Percentiles rank a stretch among this genome's conserved stretches.
Evolutionary conservation across 2,113 vertebrate species (phyloP).

Genomic region (Labeo rohita): DNA sequence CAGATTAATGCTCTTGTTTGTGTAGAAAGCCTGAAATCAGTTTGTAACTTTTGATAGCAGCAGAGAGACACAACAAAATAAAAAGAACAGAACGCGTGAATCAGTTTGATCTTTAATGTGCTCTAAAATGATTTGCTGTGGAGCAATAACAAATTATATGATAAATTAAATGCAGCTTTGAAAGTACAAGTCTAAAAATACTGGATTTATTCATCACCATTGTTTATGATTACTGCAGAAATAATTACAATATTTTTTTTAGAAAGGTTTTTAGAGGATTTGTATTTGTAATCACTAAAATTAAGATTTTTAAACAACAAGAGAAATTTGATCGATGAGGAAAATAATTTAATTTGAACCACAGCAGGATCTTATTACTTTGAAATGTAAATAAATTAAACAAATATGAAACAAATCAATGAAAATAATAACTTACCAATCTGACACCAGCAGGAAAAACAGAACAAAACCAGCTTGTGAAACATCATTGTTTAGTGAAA

Average conservation of each 20-base stretch:
- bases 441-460: neutral
- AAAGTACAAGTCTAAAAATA: too few species aligned
- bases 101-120: neutral
- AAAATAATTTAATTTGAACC: neutral
- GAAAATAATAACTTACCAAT: neutral
- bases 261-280: too few species aligned
- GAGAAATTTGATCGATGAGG: neutral
- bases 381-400: neutral
- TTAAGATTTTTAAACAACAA: neutral
- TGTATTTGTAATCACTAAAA: too few species aligned
- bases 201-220: neutral
- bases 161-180: too few species aligned
- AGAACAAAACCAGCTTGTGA: neutral
- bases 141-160: too few species aligned
- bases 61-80: too few species aligned
- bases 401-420: neutral
- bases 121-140: neutral
- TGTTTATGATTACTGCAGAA: neutral
- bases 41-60: too few species aligned
- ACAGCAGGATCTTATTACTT: neutral
- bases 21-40: too few species aligned
- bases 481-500: neutral
- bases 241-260: neutral
- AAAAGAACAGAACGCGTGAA: too few species aligned
- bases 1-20: neutral